A percentile compares a stretch with the other conserved stretches of the same genome.
These are phyloP conservation scores for Drosophila lacicola DNA, from an alignment of 2,888 invertebrate genomes.

Conservation along the genomic window DNA sequence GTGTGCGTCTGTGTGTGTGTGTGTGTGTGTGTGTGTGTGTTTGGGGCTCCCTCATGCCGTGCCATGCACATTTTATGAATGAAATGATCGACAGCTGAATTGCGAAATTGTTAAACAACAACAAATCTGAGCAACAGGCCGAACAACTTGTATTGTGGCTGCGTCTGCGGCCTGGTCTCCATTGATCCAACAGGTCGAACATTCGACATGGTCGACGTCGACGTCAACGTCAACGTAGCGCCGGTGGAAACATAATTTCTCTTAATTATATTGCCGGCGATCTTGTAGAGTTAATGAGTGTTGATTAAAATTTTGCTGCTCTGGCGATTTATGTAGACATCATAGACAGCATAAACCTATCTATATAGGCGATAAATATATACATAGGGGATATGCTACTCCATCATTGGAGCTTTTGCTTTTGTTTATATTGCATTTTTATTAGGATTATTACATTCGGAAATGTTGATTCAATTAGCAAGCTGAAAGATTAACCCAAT, in stretches of 20 bases:
- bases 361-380: slow-evolving; percentile 21
- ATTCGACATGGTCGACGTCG: slow-evolving; percentile 34
- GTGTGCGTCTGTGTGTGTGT: slow-evolving; percentile 19
- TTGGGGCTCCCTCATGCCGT: slow-evolving; percentile 47
- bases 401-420: slow-evolving; percentile 45
- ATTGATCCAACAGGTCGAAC: slow-evolving; percentile 77
- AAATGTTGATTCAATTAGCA: slow-evolving; percentile 45
- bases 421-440: slow-evolving; percentile 44
- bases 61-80: slow-evolving; percentile 78
- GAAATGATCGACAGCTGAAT: slow-evolving; percentile 84
- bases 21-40: slow-evolving; percentile 21
- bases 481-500: slow-evolving; percentile 59
- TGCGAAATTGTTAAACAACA: slow-evolving; percentile 77
- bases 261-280: slow-evolving; percentile 81
- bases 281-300: slow-evolving; percentile 78
- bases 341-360: slow-evolving; percentile 5
- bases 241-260: slow-evolving; percentile 82
- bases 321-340: slow-evolving; percentile 62
- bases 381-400: slow-evolving; percentile 58
- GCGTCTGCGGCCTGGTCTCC: slow-evolving; percentile 35
- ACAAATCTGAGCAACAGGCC: slow-evolving; percentile 50
- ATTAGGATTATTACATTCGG: slow-evolving; percentile 23
- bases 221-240: slow-evolving; percentile 59
- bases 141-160: slow-evolving; percentile 26
- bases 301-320: slow-evolving; percentile 72